Evolutionary conservation across 1,140 invertebrate species (phyloP).

Genomic region (Metopolophium dirhodum): DNA sequence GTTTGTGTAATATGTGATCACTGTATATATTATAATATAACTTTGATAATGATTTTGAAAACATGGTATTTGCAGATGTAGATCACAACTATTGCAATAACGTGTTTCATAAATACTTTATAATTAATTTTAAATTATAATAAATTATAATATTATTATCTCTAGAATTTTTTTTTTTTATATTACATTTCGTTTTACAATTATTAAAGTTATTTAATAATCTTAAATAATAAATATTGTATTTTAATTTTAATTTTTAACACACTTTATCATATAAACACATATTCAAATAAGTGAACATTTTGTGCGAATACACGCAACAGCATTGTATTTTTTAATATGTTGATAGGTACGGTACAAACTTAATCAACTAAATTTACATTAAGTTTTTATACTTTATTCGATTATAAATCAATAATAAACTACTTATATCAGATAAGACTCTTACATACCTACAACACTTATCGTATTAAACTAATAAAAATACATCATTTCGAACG

Average conservation of each 20-base stretch:
- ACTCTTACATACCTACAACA: background rate
- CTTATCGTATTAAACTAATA: constrained; percentile 20
- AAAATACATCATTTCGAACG: constrained; percentile 33
- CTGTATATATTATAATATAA: background rate
- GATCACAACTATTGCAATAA: background rate
- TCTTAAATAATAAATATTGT: background rate
- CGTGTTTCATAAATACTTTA: background rate
- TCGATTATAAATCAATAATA: constrained; percentile 32
- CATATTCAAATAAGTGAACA: background rate
- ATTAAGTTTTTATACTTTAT: background rate
- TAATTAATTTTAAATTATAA: background rate
- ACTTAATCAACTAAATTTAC: background rate
- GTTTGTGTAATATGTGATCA: background rate
- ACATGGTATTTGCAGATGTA: background rate
- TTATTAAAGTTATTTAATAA: background rate
- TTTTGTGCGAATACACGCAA: background rate
- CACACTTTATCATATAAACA: no score
- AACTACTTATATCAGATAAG: background rate
- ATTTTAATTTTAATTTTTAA: background rate
- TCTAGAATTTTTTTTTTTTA: background rate
- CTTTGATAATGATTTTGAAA: background rate
- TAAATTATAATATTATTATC: background rate
- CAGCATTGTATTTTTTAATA: background rate
- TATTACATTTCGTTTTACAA: background rate
- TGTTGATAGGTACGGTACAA: background rate